A percentile compares a stretch with the other conserved stretches of the same genome.
Evolutionary conservation across 2,113 vertebrate species (phyloP).

Genomic region (Spilogale gracilis): DNA sequence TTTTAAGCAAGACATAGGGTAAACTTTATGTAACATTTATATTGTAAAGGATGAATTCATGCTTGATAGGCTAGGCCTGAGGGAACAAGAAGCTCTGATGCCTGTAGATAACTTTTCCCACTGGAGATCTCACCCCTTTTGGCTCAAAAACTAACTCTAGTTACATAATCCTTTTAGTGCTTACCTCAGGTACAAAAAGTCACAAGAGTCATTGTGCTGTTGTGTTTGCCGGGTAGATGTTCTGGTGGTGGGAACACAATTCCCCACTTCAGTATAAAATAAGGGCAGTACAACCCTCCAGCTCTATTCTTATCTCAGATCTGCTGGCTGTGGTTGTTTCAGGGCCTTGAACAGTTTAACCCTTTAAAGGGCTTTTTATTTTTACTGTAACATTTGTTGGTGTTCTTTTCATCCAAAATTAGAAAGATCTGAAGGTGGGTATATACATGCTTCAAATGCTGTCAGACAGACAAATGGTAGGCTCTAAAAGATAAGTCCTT

Average conservation of each 20-base stretch:
- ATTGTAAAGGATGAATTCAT: neutral
- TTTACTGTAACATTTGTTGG: constrained; percentile 26
- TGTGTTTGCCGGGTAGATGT: neutral
- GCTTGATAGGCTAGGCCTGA: neutral
- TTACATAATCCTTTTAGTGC: constrained; percentile 34
- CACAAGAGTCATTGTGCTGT: neutral
- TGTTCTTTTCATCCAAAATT: neutral
- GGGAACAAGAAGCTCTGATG: neutral
- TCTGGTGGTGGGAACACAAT: neutral
- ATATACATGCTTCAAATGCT: neutral
- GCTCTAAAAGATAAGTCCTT: neutral
- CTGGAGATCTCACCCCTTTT: neutral
- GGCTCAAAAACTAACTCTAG: constrained; percentile 3
- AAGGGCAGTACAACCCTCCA: neutral
- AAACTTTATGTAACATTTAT: neutral
- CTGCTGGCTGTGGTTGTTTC: neutral
- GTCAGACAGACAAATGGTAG: neutral
- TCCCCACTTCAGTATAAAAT: neutral
- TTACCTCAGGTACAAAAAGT: neutral
- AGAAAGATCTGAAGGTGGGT: neutral
- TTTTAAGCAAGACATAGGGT: constrained; percentile 34
- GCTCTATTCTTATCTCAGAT: neutral
- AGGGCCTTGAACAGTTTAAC: neutral
- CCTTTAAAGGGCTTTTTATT: constrained; percentile 13
- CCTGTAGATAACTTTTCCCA: neutral